Evolutionary conservation across 2,113 vertebrate genomes (phyloP), one percentile per base, ranked within the genome.

Genomic region (Nerophis lumbriciformis): DNA sequence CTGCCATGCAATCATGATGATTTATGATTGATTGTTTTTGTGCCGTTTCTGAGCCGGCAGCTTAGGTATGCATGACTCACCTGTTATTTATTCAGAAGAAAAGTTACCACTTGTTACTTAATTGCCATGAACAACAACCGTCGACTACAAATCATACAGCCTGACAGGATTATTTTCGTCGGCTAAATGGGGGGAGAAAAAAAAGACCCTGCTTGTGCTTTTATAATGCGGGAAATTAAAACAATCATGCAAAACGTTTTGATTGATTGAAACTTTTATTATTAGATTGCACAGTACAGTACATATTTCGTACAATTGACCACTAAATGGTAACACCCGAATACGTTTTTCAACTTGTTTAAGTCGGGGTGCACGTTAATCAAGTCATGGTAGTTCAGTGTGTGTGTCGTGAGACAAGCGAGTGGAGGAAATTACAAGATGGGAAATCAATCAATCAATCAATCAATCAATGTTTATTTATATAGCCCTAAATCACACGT

Each of bases 41-140:
- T 63, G 70, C 73, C 44, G 68, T 70, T 68, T 4, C 9, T 71
- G 52, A 62, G 57, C 65, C n/a, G 55, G 71, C 71, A 72, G 68
- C 75, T 63, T 11, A 59, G 4, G 65, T 28, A 68, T 48, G 66
- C 3, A 28, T 81, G 76, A 86, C 66, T 82, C 65, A 81, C 78
- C 54, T 44, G 42, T 55, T 52, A 65, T 54, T 61, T 79, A 79
- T 75, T 72, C 60, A 51, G 53, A 66, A 68, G 53, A 59, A 82
- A 81, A 76, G 68, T 65, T 44, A 72, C 57, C 60, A 62, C 50
- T 48, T 14, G 51, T 71, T 74, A 52, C 62, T 77, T 38, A 35
- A 71, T 36, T 53, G 56, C 63, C 63, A 73, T 69, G 85, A 86
- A 88, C 73, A 63, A 81, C 48, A 68, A 52, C 49, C 65, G 62